Percentiles rank a stretch among this genome's conserved stretches.
phyloP scores from a whole-genome alignment of 1,140 invertebrate genomes.

The Zaprionus inermis region DNA sequence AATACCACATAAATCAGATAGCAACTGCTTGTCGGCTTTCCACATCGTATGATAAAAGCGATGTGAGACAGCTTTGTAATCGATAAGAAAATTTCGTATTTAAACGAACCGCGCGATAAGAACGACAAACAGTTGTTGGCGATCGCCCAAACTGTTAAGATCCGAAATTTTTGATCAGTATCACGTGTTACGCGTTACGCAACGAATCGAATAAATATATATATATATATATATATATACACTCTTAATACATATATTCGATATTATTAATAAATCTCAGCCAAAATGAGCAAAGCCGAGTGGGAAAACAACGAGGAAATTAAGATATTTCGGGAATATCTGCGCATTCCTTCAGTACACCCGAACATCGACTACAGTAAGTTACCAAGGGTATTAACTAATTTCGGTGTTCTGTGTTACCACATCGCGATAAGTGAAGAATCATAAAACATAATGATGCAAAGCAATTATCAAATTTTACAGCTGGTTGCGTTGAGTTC shows the following conservation, averaged over 20 bases:
- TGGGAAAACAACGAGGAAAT: constrained; percentile 88
- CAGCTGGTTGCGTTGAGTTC: constrained; percentile 86
- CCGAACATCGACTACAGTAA: constrained; percentile 90
- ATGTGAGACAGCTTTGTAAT: constrained; percentile 20
- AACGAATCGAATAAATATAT: background rate
- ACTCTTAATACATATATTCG: background rate
- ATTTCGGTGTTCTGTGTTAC: background rate
- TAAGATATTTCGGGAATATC: constrained; percentile 91
- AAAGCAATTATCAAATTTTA: constrained; percentile 73
- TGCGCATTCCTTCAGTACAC: constrained; percentile 92
- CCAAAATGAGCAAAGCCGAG: constrained; percentile 48
- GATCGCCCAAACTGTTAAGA: constrained; percentile 29
- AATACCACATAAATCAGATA: constrained; percentile 86
- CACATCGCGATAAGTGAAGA: constrained; percentile 4
- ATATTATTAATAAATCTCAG: constrained; percentile 85
- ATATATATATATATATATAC: background rate
- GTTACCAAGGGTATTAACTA: background rate
- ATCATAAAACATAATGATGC: background rate
- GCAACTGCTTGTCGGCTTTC: constrained; percentile 87
- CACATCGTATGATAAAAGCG: constrained; percentile 81
- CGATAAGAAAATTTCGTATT: constrained; percentile 18
- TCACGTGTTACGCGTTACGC: constrained; percentile 67
- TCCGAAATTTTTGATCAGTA: constrained; percentile 87
- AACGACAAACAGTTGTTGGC: constrained; percentile 27
- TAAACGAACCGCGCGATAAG: constrained; percentile 25